Evolutionary conservation across 2,888 invertebrate species (phyloP).

Genomic region (Mesorhabditis spiculigera): DNA sequence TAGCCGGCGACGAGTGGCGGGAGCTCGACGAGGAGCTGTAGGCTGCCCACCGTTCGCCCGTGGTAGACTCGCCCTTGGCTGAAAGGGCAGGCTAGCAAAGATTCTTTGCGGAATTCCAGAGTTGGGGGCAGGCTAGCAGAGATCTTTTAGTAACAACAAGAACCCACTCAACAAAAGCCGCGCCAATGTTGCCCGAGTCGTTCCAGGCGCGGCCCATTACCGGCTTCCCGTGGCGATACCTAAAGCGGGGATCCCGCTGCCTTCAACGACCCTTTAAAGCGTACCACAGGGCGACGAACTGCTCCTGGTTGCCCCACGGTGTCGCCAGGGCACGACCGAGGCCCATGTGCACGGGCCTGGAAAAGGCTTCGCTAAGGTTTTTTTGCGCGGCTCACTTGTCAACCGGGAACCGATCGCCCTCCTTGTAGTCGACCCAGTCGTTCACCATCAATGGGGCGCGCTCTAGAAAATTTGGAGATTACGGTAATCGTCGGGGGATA

Average conservation of each 20-base stretch:
- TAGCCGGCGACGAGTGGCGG: slow-evolving; percentile 32
- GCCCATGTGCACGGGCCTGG: background rate
- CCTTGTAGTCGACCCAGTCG: slow-evolving; percentile 31
- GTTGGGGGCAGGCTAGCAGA: background rate
- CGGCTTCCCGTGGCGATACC: slow-evolving; percentile 30
- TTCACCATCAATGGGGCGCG: slow-evolving; percentile 20
- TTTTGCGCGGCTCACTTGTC: slow-evolving; percentile 16
- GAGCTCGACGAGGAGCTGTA: slow-evolving; percentile 30
- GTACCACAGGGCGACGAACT: slow-evolving; percentile 37
- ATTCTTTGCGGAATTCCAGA: slow-evolving; percentile 6
- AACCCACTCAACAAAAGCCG: slow-evolving; percentile 34
- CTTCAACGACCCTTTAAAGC: slow-evolving; percentile 8
- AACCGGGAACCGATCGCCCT: slow-evolving; percentile 23
- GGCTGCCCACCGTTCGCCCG: slow-evolving; percentile 28
- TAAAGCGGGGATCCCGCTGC: background rate
- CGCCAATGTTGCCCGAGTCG: slow-evolving; percentile 24
- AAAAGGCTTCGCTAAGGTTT: background rate
- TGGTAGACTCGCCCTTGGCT: slow-evolving; percentile 27
- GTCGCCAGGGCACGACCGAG: background rate
- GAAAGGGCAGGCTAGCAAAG: background rate
- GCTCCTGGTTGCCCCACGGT: slow-evolving; percentile 18
- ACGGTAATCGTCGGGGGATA: background rate
- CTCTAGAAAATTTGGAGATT: background rate
- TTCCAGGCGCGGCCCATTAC: slow-evolving; percentile 39
- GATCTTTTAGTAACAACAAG: background rate